Evolutionary conservation across 2,113 vertebrate species (phyloP), one percentile per base, ranked within the genome.

Genomic region (Pterophyllum scalare): DNA sequence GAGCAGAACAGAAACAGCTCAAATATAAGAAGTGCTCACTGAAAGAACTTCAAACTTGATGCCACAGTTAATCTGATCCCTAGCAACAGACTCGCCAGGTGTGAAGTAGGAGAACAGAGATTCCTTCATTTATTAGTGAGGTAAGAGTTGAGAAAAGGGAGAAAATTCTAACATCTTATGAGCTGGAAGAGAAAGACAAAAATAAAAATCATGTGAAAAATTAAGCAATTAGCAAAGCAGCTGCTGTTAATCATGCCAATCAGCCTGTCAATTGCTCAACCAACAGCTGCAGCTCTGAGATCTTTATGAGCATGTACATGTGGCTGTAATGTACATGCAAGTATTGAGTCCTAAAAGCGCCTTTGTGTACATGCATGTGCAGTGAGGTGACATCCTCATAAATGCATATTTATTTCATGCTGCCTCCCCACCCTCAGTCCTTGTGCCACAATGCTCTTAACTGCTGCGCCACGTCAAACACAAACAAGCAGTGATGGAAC

Each of bases 401-500:
- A 84, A 91, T 75, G 65, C 75, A 80, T 87, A 77, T 83, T 90
- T 84, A 88, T 89, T 87, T 65, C 79, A 84, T 67, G 19, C 82
- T 78, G 35, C 81, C 79, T 28, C 35, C 17, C 67, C 67, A 31
- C 46, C 67, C 67, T 72, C n/a, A 35, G 38, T 75, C 61, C 77
- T 65, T 9, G 49, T 82, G 82, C 87, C 81, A 88, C 80, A 75
- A 72, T 76, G 87, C 86, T 84, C 88, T 92, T 91, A 90, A 92
- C 90, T 91, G 85, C 90, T 20, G 77, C 84, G 46, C 85, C 78
- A 72, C 82, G 85, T 88, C 86, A 88, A 89, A 94, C 91, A 92
- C 93, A 94, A 94, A 95, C 91, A 91, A 86, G 90, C 90, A 91
- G 83, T 94, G 94, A 95, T 94, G 89, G 94, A 95, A 94, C 93